Evolutionary conservation across 2,888 invertebrate genomes (phyloP).

Genomic region (Lochmaea crataegi): DNA sequence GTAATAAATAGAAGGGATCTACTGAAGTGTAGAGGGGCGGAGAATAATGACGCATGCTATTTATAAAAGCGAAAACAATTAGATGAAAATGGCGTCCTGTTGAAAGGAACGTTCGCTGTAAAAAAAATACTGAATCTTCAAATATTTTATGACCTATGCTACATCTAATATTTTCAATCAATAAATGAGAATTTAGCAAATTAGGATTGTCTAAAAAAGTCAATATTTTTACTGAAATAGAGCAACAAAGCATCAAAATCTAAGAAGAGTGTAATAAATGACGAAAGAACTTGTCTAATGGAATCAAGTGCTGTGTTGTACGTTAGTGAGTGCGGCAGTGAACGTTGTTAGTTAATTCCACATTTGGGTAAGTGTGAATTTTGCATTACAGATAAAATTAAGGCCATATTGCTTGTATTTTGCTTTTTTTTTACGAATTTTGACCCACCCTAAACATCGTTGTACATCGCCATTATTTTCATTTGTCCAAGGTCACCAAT

Average conservation of each 20-base stretch:
- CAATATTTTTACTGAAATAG: constrained; percentile 48
- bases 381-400: constrained; percentile 42
- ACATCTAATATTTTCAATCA: constrained; percentile 59
- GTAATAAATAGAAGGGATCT: constrained; percentile 24
- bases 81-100: constrained; percentile 62
- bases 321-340: constrained; percentile 46
- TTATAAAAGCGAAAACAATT: constrained; percentile 45
- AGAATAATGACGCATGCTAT: constrained; percentile 45
- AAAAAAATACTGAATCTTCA: constrained; percentile 57
- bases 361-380: constrained; percentile 55
- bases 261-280: constrained; percentile 47
- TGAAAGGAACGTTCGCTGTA: constrained; percentile 60
- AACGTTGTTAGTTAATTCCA: constrained; percentile 45
- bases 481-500: constrained; percentile 60
- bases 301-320: constrained; percentile 47
- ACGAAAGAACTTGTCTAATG: constrained; percentile 44
- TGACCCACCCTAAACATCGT: constrained; percentile 58
- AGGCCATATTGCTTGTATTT: constrained; percentile 42
- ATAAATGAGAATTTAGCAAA: constrained; percentile 48
- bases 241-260: constrained; percentile 42
- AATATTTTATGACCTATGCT: constrained; percentile 62
- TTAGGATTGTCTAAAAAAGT: constrained; percentile 36
- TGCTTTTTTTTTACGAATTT: constrained; percentile 44
- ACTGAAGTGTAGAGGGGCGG: constrained; percentile 21
- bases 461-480: constrained; percentile 53